Evolutionary conservation across 1,140 invertebrate species (phyloP), one percentile per base, ranked within the genome.

Genomic region (silkworm (Bombyx mori)): DNA sequence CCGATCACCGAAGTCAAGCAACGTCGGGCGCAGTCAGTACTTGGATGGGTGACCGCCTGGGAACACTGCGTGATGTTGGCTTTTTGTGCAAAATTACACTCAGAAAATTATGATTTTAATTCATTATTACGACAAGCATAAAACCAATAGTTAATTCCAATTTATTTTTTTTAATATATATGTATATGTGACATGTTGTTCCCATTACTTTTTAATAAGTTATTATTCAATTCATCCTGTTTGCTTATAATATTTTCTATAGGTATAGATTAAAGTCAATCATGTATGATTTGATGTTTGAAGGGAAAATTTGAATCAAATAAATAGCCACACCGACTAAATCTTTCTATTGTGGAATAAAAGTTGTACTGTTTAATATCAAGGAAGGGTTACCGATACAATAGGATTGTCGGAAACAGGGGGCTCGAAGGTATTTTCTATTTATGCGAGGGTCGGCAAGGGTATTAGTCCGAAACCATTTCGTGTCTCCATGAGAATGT

Each of bases 381-480:
- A 56, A 44, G 57, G 63, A 73, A 80, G 76, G 77, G 79, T 79
- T 73, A 72, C 69, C 68, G 73, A 77, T 76, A 84, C 79, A 84
- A 84, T 80, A 62, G 65, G 60, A 69, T 8, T 51, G 65, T 51
- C 68, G 75, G 77, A 79, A 78, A 82, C 73, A 67, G 75, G 66
- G 54, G 56, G 68, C 74, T 66, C 26, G 68, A 75, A 73, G 74
- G 73, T 67, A 77, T 82, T 77, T 79, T 77, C 71, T 72, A 75
- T 77, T 84, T 76, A 75, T 78, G 71, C 66, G 73, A 74, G 74
- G 73, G 72, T 72, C 62, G 60, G 70, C 22, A 65, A 60, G 57
- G 58, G 71, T 77, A 76, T 79, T 77, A 81, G 72, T 82, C 74
- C 68, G 73, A 77, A 81, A 79, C 79, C 75, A 82, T 83, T 83